These are phyloP conservation scores for Sylvilagus floridanus DNA, from an alignment of 2,797 vertebrate species.

Conservation along the genomic window DNA sequence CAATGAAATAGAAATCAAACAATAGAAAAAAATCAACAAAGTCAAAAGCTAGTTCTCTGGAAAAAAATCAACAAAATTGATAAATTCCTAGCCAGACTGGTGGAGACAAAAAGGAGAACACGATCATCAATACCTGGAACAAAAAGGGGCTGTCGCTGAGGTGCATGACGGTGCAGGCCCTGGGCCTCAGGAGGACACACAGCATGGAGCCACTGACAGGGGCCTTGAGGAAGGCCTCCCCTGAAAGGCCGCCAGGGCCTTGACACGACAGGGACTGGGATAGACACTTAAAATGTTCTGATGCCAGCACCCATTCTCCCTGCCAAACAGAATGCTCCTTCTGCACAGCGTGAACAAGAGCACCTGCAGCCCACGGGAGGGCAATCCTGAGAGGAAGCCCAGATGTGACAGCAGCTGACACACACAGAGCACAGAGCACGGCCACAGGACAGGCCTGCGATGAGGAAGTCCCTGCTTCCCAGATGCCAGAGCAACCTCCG, in stretches of 20 bases:
- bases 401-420: neutral
- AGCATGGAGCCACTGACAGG: no score
- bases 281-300: neutral
- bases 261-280: neutral
- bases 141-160: neutral
- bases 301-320: neutral
- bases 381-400: neutral
- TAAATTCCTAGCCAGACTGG: neutral
- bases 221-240: neutral
- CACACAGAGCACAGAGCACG: no score
- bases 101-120: constrained; percentile 14
- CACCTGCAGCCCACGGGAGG: neutral
- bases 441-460: neutral
- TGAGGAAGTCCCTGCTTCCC: neutral
- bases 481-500: neutral
- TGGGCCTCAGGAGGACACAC: neutral
- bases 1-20: constrained; percentile 44
- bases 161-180: neutral
- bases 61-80: constrained; percentile 43
- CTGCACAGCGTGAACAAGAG: neutral
- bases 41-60: constrained; percentile 2
- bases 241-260: neutral
- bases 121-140: neutral
- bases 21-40: constrained; percentile 27
- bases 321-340: neutral